Conservation (phyloP, 2,113 vertebrate species). For the Indicator maculatus region DNA sequence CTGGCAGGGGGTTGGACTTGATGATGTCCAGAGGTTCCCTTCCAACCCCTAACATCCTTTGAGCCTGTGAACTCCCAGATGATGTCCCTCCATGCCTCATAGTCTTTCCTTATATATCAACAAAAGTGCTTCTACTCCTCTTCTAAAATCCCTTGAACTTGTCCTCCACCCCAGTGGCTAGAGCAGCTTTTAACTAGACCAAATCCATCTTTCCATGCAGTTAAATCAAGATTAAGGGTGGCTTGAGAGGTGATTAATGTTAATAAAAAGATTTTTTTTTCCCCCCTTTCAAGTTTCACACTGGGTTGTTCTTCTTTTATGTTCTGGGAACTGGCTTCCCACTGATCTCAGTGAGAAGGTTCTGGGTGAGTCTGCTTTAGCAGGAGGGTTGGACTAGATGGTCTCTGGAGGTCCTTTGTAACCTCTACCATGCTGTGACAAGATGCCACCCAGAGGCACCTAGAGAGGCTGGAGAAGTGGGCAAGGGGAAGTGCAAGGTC, state of each 20-base stretch:
- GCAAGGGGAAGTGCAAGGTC: too few relatives aligned
- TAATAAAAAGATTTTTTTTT: constrained; percentile 10
- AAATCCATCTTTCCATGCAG: background rate
- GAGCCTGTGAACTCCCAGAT: background rate
- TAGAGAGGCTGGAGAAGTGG: too few relatives aligned
- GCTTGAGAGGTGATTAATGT: constrained; percentile 38
- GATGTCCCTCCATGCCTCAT: background rate
- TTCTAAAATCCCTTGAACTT: background rate
- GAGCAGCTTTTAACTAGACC: background rate
- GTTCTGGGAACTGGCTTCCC: background rate
- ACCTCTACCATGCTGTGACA: too few relatives aligned
- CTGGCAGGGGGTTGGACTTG: too few relatives aligned
- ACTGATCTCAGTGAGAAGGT: background rate
- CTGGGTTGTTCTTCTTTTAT: background rate
- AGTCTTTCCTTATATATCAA: background rate
- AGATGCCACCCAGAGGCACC: too few relatives aligned
- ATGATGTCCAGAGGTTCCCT: too few relatives aligned
- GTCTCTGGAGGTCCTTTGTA: too few relatives aligned
- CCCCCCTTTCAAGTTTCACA: background rate
- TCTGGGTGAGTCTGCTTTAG: too few relatives aligned
- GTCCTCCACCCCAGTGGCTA: background rate
- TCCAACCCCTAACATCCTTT: too few relatives aligned
- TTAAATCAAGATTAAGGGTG: constrained; percentile 17
- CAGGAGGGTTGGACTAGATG: too few relatives aligned
- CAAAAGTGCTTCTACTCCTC: background rate